Evolutionary conservation across 2,797 vertebrate genomes (phyloP), one percentile per base, ranked within the genome.

Genomic region (Leuciscus waleckii): DNA sequence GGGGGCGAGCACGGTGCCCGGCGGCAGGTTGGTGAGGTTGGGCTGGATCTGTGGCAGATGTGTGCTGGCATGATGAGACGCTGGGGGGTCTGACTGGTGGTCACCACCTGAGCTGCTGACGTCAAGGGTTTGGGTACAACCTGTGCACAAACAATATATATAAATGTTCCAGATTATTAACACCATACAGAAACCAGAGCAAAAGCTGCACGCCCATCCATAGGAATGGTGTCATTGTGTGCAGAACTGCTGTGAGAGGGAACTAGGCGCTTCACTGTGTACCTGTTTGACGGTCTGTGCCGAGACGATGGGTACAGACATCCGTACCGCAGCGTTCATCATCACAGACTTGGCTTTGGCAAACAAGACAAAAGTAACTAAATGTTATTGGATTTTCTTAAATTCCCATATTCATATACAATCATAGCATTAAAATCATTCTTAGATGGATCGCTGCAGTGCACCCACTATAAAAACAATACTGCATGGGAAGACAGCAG

Each of bases 21-120:
- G 97, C 0, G 98, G 98, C 21, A 99, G 96, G 93, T 97, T 99
- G 79, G 98, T 97, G 91, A 99, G 97, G 93, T 98, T 99, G 83
- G 98, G 98, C 91, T 99, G 98, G 88, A 99, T 98, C 91, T 98
- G 98, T 43, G 97, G 97, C 74, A 99, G 94, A 19, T 98, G 96
- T 0, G 98, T 97, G 98, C 98, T 23, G 98, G 98, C 98, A 99
- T 99, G 91, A 99, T 99, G 49, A 99, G 97, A 68, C 98, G 95
- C 74, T 99, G 98, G 85, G 98, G 98, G 4, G 96, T 96, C 91
- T 99, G 97, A 88, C 94, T 96, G 37, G 96, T 96, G 29, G 96
- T 97, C 21, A 98, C 96, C 13, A 98, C 95, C 85, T 98, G 98
- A 21, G 97, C 91, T 70, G 95, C 83, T 71, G 96, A 93, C 35